Evolutionary conservation across 2,888 invertebrate genomes (phyloP).

Genomic region (Vesta saturnalis): DNA sequence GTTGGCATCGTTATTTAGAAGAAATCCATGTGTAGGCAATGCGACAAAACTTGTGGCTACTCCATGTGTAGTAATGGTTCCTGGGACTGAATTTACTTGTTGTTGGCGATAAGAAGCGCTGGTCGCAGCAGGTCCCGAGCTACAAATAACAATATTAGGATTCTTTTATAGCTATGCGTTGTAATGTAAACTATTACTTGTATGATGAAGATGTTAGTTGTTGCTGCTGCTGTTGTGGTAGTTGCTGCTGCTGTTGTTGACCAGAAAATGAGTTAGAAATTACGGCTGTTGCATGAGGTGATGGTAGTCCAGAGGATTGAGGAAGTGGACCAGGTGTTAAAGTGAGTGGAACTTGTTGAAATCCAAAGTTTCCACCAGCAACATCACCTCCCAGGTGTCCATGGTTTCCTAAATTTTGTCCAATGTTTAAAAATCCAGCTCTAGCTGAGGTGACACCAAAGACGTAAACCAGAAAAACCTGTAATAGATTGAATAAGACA

Average conservation of each 20-base stretch:
- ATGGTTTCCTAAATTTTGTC: slow-evolving; percentile 18
- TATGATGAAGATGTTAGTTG: slow-evolving; percentile 6
- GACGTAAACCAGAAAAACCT: slow-evolving; percentile 19
- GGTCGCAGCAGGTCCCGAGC: slow-evolving; percentile 25
- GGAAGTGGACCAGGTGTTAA: slow-evolving; percentile 29
- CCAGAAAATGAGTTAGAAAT: slow-evolving; percentile 17
- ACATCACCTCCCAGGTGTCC: slow-evolving; percentile 10
- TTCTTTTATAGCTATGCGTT: not conserved
- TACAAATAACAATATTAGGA: not conserved
- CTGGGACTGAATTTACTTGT: slow-evolving; percentile 32
- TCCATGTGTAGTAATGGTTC: slow-evolving; percentile 32
- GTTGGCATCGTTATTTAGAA: slow-evolving; percentile 4
- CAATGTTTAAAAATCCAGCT: slow-evolving; percentile 30
- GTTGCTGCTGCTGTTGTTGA: too few relatives aligned
- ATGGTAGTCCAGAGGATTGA: slow-evolving; percentile 9
- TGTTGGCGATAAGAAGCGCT: slow-evolving; percentile 35
- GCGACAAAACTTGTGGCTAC: slow-evolving; percentile 28
- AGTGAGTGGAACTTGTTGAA: slow-evolving; percentile 32
- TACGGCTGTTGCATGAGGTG: slow-evolving; percentile 15
- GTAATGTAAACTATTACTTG: not conserved
- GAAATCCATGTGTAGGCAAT: slow-evolving; percentile 26
- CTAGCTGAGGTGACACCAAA: slow-evolving; percentile 20
- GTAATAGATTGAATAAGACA: not conserved
- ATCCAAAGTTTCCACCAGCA: slow-evolving; percentile 21
- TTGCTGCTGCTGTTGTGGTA: too few relatives aligned